A percentile compares a stretch with the other conserved stretches of the same genome.
These are phyloP conservation scores for Cetoscarus ocellatus DNA, from an alignment of 2,797 vertebrate genomes.

Conservation along the genomic window DNA sequence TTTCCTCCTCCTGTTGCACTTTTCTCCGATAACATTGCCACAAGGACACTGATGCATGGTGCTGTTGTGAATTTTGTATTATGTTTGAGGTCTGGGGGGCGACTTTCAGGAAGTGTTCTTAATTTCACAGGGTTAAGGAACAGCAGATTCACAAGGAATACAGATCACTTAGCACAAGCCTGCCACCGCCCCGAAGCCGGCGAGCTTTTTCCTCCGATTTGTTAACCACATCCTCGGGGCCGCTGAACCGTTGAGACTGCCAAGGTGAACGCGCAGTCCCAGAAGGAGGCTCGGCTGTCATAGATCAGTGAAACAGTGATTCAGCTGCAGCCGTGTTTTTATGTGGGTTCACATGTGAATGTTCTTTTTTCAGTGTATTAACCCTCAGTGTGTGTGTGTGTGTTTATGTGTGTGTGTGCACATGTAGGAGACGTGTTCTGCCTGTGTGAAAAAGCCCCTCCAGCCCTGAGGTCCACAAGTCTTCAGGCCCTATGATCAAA, in stretches of 20 bases:
- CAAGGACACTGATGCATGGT: conserved; percentile 98
- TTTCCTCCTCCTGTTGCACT: conserved; percentile 68
- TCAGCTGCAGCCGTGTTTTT: conserved; percentile 73
- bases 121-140: conserved; percentile 99
- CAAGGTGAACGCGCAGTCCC: conserved; percentile 88
- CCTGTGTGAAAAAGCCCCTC: conserved; percentile 60
- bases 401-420: not conserved
- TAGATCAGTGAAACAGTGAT: conserved; percentile 84
- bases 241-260: conserved; percentile 91
- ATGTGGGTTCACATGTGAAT: conserved; percentile 69
- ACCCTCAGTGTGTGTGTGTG: conserved; percentile 13
- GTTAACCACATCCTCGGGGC: conserved; percentile 95
- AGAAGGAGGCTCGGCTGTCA: conserved; percentile 88
- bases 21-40: conserved; percentile 84
- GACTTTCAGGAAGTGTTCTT: conserved; percentile 98
- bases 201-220: conserved; percentile 85
- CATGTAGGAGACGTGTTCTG: conserved; percentile 39
- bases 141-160: conserved; percentile 99
- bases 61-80: conserved; percentile 98
- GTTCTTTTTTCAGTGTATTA: conserved; percentile 67
- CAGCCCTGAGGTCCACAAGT: conserved; percentile 30
- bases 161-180: conserved; percentile 99
- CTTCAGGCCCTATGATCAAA: conserved; percentile 49
- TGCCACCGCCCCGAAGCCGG: conserved; percentile 90
- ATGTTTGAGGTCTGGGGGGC: conserved; percentile 91